These are phyloP conservation scores for Rhinichthys osculus DNA, from an alignment of 2,797 vertebrate species.

Conservation along the genomic window DNA sequence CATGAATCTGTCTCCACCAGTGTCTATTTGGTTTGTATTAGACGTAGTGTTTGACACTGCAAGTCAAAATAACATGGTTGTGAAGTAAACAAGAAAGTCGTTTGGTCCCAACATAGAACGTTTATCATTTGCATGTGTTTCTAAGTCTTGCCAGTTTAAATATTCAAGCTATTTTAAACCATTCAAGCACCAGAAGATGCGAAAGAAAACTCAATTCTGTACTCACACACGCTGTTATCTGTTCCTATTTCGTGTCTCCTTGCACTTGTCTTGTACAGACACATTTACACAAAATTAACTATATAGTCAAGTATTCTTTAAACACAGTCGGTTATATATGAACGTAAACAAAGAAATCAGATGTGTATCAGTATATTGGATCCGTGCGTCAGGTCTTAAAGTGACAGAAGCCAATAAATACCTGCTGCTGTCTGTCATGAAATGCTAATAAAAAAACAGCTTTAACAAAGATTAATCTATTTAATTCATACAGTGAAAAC, in stretches of 20 bases:
- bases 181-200: too few relatives aligned
- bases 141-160: too few relatives aligned
- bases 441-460: too few relatives aligned
- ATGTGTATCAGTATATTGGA: neutral
- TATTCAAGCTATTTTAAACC: too few relatives aligned
- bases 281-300: neutral
- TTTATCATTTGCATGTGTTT: too few relatives aligned
- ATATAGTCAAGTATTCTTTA: neutral
- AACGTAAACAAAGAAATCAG: neutral
- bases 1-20: neutral
- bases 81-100: neutral
- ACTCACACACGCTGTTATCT: too few relatives aligned
- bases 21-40: neutral
- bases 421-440: too few relatives aligned
- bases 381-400: neutral
- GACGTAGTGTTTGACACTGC: neutral
- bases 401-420: neutral
- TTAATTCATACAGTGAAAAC: neutral
- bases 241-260: neutral
- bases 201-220: too few relatives aligned
- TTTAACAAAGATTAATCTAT: neutral
- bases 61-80: neutral
- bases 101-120: too few relatives aligned
- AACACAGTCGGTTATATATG: neutral
- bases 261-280: accelerated